Evolutionary conservation across 2,888 invertebrate species (phyloP).

Genomic region (Leuctra nigra): DNA sequence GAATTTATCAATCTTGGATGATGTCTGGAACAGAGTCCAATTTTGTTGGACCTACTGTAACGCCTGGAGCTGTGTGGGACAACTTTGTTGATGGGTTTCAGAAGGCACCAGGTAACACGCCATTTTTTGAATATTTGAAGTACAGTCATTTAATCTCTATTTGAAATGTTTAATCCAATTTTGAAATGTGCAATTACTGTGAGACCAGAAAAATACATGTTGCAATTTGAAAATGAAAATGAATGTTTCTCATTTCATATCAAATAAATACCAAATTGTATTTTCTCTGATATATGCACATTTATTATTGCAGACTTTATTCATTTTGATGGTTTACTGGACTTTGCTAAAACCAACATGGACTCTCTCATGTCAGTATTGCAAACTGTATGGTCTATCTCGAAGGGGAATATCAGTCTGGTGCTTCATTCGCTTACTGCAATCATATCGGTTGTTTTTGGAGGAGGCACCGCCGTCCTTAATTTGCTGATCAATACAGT

Average conservation of each 20-base stretch:
- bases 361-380: conserved; percentile 81
- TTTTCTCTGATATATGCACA: too few species aligned
- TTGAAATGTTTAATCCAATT: too few species aligned
- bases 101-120: conserved; percentile 63
- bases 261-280: too few species aligned
- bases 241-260: too few species aligned
- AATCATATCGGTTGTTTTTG: conserved; percentile 77
- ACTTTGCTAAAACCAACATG: conserved; percentile 84
- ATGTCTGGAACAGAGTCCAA: conserved; percentile 54
- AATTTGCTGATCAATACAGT: conserved; percentile 82
- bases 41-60: conserved; percentile 62
- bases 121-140: neutral
- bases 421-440: conserved; percentile 79
- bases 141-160: neutral
- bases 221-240: too few species aligned
- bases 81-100: conserved; percentile 62
- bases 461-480: conserved; percentile 84
- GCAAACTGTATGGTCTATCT: conserved; percentile 79
- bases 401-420: conserved; percentile 88
- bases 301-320: too few species aligned
- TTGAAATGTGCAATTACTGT: too few species aligned
- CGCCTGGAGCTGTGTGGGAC: conserved; percentile 66
- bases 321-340: conserved; percentile 64
- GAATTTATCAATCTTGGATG: conserved; percentile 89
- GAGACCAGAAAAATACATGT: too few species aligned